Percentiles rank a stretch among this genome's conserved stretches.
Evolutionary conservation across 2,797 vertebrate genomes (phyloP).

Genomic region (Novumbra hubbsi): DNA sequence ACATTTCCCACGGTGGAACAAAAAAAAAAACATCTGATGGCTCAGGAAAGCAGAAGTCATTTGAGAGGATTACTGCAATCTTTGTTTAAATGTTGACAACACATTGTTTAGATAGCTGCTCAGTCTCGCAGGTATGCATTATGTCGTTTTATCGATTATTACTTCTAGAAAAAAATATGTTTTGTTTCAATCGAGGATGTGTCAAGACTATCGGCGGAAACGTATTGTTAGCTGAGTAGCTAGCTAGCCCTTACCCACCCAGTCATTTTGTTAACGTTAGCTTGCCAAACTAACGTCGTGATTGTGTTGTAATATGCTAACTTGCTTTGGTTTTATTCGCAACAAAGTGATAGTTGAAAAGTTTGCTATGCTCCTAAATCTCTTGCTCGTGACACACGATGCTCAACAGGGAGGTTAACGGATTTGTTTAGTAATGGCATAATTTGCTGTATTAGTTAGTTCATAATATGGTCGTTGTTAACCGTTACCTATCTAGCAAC

Average conservation of each 20-base stretch:
- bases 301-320: background rate
- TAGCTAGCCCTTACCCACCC: too few relatives aligned
- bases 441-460: background rate
- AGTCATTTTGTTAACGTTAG: too few relatives aligned
- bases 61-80: constrained; percentile 69
- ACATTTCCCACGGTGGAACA: constrained; percentile 53
- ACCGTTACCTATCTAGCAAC: background rate
- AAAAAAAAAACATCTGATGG: background rate
- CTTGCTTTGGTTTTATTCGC: background rate
- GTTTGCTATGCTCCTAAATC: background rate
- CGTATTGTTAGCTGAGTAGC: too few relatives aligned
- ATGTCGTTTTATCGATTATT: too few relatives aligned
- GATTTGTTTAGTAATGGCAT: too few relatives aligned
- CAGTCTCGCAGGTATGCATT: constrained; percentile 46
- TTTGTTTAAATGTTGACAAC: constrained; percentile 54
- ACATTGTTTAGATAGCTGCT: constrained; percentile 34
- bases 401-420: background rate
- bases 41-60: constrained; percentile 63
- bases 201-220: background rate
- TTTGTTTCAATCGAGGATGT: background rate
- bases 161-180: too few relatives aligned
- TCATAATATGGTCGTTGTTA: background rate
- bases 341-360: background rate
- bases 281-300: too few relatives aligned
- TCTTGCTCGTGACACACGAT: background rate